Conservation (phyloP, 1,140 invertebrate species). For the Onthophagus taurus region DNA sequence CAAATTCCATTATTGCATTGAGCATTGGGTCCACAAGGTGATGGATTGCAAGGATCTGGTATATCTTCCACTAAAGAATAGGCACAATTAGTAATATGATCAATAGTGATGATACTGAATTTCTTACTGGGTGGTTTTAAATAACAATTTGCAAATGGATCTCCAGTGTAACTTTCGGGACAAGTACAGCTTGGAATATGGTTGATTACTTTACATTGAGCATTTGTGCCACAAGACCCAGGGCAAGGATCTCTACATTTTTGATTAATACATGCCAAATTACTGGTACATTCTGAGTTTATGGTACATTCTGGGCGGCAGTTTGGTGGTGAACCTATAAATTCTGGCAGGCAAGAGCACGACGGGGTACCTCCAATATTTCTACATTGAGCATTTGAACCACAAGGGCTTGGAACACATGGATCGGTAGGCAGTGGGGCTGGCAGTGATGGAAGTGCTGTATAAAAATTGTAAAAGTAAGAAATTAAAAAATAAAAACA, state of each 20-base stretch:
- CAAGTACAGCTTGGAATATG: constrained; percentile 62
- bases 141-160: constrained; percentile 62
- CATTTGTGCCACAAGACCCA: constrained; percentile 59
- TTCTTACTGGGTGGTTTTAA: constrained; percentile 38
- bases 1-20: constrained; percentile 50
- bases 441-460: neutral
- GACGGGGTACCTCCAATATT: constrained; percentile 52
- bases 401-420: constrained; percentile 71
- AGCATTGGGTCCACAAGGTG: constrained; percentile 47
- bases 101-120: constrained; percentile 16
- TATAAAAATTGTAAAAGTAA: constrained; percentile 4
- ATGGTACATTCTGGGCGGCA: constrained; percentile 65
- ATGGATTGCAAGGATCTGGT: constrained; percentile 49
- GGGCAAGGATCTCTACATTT: constrained; percentile 63
- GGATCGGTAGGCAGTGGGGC: constrained; percentile 39
- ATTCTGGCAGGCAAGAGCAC: constrained; percentile 57
- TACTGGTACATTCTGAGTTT: constrained; percentile 57
- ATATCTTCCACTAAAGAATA: constrained; percentile 9
- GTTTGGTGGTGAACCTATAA: constrained; percentile 59
- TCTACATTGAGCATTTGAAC: constrained; percentile 66
- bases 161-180: constrained; percentile 56
- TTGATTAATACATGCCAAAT: constrained; percentile 54
- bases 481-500: neutral
- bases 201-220: constrained; percentile 57
- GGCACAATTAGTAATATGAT: neutral